A percentile compares a stretch with the other conserved stretches of the same genome.
phyloP scores from a whole-genome alignment of 2,888 invertebrate genomes.

The Asteroscopus sphinx region DNA sequence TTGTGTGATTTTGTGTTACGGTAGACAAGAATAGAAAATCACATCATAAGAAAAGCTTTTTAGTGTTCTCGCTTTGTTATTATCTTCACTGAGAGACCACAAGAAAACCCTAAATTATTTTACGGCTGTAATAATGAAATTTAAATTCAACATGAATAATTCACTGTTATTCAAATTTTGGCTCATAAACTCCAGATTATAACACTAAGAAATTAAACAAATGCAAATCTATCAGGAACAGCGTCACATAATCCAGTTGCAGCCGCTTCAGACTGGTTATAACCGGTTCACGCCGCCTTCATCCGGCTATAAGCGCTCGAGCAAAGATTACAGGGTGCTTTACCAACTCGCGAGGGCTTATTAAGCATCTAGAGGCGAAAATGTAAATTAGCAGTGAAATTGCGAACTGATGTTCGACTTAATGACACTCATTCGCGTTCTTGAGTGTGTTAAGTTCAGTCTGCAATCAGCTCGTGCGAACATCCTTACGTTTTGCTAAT shows the following conservation, averaged over 20 bases:
- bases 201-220: conserved; percentile 41
- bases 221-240: conserved; percentile 55
- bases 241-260: conserved; percentile 48
- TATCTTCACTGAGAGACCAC: too few relatives aligned
- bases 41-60: too few relatives aligned
- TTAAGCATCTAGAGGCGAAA: conserved; percentile 69
- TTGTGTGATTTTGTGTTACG: too few relatives aligned
- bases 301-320: conserved; percentile 57
- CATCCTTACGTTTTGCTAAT: conserved; percentile 56
- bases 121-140: conserved; percentile 21
- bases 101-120: conserved; percentile 8
- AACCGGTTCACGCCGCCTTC: conserved; percentile 55
- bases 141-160: conserved; percentile 30
- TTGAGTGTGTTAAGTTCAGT: conserved; percentile 58
- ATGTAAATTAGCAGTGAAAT: conserved; percentile 74
- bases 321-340: conserved; percentile 69
- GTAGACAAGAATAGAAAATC: too few relatives aligned
- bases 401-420: conserved; percentile 64
- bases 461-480: conserved; percentile 58
- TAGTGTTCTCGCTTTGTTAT: too few relatives aligned
- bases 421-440: conserved; percentile 63
- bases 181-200: conserved; percentile 33
- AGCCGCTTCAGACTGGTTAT: conserved; percentile 55
- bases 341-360: conserved; percentile 66
- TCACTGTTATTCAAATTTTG: conserved; percentile 23